Percentiles rank a stretch among this genome's conserved stretches.
phyloP scores from a whole-genome alignment of 2,888 invertebrate species.

The Conchocele bisecta region DNA sequence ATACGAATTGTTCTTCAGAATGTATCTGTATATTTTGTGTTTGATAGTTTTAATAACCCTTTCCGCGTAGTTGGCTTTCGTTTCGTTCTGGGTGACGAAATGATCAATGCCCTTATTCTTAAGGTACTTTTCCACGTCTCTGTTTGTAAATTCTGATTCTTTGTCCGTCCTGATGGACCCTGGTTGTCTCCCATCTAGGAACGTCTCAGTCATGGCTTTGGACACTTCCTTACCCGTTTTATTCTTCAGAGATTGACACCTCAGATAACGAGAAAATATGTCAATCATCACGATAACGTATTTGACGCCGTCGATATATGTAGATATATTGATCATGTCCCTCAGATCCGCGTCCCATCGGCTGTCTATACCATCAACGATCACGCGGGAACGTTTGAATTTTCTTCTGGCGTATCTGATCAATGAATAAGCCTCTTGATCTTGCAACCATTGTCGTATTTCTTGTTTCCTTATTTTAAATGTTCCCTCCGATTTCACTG shows the following conservation, averaged over 20 bases:
- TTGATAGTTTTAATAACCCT: conserved; percentile 16
- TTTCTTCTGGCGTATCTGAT: conserved; percentile 21
- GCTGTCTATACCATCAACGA: conserved; percentile 38
- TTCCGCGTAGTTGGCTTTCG: conserved; percentile 39
- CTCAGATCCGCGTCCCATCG: conserved; percentile 36
- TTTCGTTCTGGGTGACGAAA: conserved; percentile 32
- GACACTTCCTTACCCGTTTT: conserved; percentile 19
- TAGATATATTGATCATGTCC: conserved; percentile 22
- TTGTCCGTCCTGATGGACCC: conserved; percentile 11
- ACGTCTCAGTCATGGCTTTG: neutral
- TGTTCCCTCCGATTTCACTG: conserved; percentile 26
- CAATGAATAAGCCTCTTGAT: conserved; percentile 41
- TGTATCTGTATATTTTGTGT: conserved; percentile 16
- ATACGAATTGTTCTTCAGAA: conserved; percentile 14
- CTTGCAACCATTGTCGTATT: conserved; percentile 42
- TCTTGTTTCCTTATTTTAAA: conserved; percentile 31
- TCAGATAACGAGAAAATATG: conserved; percentile 20
- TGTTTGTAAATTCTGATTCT: conserved; percentile 25
- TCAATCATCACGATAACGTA: conserved; percentile 34
- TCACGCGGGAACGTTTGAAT: conserved; percentile 10
- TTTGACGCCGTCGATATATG: conserved; percentile 26
- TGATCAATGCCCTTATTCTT: conserved; percentile 18
- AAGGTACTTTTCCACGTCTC: conserved; percentile 24
- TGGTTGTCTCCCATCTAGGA: conserved; percentile 8
- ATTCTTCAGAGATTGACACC: conserved; percentile 15